Evolutionary conservation across 2,113 vertebrate genomes (phyloP).

Genomic region (Halichoeres trimaculatus): DNA sequence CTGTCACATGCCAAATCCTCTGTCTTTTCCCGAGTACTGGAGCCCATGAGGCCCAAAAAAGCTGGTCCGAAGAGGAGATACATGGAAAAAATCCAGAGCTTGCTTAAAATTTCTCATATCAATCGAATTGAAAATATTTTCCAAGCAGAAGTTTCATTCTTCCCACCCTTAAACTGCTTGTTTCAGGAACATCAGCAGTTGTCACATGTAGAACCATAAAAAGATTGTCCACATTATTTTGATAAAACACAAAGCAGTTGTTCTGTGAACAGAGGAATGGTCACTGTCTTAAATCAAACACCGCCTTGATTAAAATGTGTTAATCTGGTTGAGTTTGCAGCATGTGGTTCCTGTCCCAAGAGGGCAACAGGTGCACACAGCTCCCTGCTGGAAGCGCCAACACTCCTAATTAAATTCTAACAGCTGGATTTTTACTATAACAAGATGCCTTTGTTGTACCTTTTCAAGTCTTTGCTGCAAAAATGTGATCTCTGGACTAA

Average conservation of each 20-base stretch:
- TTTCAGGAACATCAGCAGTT: neutral
- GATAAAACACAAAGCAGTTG: neutral
- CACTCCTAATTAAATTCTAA: neutral
- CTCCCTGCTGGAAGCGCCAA: neutral
- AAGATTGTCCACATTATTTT: no score
- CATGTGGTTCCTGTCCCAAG: neutral
- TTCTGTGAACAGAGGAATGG: neutral
- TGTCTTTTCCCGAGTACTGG: slow-evolving; percentile 19
- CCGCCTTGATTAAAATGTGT: neutral
- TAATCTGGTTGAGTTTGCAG: slow-evolving; percentile 14
- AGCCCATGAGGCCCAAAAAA: slow-evolving; percentile 5
- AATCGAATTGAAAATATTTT: no score
- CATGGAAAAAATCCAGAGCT: neutral
- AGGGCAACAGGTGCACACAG: slow-evolving; percentile 53
- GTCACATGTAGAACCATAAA: neutral
- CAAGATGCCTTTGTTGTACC: neutral
- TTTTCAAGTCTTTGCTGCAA: neutral
- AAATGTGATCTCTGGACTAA: neutral
- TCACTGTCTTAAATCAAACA: neutral
- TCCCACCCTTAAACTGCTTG: no score
- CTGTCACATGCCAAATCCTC: slow-evolving; percentile 25
- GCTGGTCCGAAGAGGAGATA: neutral
- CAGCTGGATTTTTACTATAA: neutral
- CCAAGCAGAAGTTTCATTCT: neutral
- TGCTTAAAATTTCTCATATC: slow-evolving; percentile 7